These are phyloP conservation scores for Dendroctonus ponderosae DNA, from an alignment of 1,140 invertebrate genomes.

Conservation along the genomic window DNA sequence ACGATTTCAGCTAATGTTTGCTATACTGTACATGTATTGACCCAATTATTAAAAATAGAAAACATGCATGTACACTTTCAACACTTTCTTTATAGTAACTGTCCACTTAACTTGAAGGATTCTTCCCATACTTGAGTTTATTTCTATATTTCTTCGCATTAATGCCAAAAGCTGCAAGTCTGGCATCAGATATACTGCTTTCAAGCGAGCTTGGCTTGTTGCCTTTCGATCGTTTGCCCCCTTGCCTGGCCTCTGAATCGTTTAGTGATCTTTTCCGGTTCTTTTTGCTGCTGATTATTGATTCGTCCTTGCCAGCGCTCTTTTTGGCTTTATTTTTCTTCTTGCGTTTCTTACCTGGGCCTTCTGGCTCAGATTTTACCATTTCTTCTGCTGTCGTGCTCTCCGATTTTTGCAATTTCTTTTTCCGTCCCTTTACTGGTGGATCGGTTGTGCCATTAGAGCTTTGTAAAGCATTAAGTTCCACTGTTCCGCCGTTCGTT, in stretches of 20 bases:
- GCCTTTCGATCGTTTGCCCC: constrained; percentile 27
- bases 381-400: background rate
- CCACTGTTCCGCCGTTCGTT: constrained; percentile 13
- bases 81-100: too few species aligned
- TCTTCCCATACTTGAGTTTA: constrained; percentile 58
- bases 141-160: constrained; percentile 88
- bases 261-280: constrained; percentile 35
- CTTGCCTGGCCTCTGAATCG: constrained; percentile 33
- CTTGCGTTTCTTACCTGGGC: too few species aligned
- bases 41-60: too few species aligned
- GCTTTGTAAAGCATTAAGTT: too few species aligned
- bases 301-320: constrained; percentile 35
- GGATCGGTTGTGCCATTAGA: background rate
- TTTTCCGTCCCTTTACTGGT: constrained; percentile 8
- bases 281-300: too few species aligned
- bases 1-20: too few species aligned
- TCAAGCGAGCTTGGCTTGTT: constrained; percentile 11
- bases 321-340: constrained; percentile 30
- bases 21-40: too few species aligned
- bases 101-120: too few species aligned
- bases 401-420: background rate
- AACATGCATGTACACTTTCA: too few species aligned
- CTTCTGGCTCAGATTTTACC: too few species aligned
- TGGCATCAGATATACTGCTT: constrained; percentile 65
- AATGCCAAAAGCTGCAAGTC: constrained; percentile 84